These are phyloP conservation scores for Oreochromis mossambicus DNA, from an alignment of 2,797 vertebrate species.

Conservation along the genomic window DNA sequence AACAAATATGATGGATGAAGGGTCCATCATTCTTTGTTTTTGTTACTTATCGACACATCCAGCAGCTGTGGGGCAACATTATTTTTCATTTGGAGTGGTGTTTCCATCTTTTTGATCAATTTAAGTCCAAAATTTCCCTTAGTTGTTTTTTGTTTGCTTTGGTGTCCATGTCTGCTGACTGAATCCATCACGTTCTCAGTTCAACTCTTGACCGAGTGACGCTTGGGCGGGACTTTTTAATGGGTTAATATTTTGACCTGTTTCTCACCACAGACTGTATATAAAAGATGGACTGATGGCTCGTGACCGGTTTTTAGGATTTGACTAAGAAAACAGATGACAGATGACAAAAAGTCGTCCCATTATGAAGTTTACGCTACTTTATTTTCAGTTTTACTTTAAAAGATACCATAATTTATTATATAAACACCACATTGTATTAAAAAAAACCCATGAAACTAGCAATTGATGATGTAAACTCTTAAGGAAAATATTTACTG, in stretches of 20 bases:
- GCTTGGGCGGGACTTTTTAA: neutral
- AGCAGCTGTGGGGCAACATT: neutral
- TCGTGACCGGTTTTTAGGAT: neutral
- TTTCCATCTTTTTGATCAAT: neutral
- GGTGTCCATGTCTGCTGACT: neutral
- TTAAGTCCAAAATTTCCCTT: neutral
- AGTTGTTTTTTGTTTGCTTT: neutral
- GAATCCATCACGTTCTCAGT: neutral
- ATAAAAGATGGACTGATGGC: neutral
- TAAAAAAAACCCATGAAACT: neutral
- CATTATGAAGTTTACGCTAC: neutral
- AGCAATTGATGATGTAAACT: neutral
- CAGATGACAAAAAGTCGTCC: neutral
- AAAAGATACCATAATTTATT: neutral
- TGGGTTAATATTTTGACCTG: neutral
- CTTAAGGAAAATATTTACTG: neutral
- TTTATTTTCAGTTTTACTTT: neutral
- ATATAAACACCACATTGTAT: rapidly evolving
- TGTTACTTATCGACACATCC: neutral
- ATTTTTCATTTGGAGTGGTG: neutral
- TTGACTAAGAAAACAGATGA: neutral
- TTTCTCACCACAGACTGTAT: neutral
- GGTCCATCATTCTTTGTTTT: neutral
- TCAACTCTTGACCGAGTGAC: rapidly evolving
- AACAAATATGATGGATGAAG: neutral